Percentiles rank a stretch among this genome's conserved stretches.
phyloP scores from a whole-genome alignment of 2,113 vertebrate species.

The Porphyrio hochstetteri region DNA sequence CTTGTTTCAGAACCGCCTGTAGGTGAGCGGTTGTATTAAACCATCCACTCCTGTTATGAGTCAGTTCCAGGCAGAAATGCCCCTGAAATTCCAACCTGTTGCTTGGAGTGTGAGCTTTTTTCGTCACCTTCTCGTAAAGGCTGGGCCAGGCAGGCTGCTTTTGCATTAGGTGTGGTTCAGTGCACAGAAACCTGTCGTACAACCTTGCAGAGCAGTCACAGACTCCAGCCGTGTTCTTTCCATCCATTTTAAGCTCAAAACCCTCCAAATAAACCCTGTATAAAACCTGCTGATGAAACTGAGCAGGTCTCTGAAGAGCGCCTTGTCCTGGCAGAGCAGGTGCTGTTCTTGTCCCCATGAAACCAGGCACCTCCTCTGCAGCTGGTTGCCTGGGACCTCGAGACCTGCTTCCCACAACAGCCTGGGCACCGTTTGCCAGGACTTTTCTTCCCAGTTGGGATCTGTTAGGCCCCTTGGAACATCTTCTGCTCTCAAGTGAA shows the following conservation, averaged over 20 bases:
- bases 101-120: neutral
- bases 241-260: neutral
- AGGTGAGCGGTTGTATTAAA: conserved; percentile 13
- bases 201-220: neutral
- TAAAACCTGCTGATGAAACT: neutral
- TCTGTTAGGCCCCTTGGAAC: neutral
- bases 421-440: neutral
- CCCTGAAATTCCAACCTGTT: conserved; percentile 6
- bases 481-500: neutral
- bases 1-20: conserved; percentile 15
- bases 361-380: neutral
- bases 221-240: neutral
- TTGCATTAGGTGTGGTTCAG: conserved; percentile 40
- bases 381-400: neutral
- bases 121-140: neutral
- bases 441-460: neutral
- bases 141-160: neutral
- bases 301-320: neutral
- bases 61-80: conserved; percentile 24
- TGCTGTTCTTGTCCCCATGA: neutral
- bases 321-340: neutral
- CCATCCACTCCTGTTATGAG: neutral
- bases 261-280: neutral
- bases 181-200: conserved; percentile 27
- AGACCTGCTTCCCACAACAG: neutral